A percentile compares a stretch with the other conserved stretches of the same genome.
Conservation (phyloP, 2,888 invertebrate genomes). For the Papilio elwesi region DNA sequence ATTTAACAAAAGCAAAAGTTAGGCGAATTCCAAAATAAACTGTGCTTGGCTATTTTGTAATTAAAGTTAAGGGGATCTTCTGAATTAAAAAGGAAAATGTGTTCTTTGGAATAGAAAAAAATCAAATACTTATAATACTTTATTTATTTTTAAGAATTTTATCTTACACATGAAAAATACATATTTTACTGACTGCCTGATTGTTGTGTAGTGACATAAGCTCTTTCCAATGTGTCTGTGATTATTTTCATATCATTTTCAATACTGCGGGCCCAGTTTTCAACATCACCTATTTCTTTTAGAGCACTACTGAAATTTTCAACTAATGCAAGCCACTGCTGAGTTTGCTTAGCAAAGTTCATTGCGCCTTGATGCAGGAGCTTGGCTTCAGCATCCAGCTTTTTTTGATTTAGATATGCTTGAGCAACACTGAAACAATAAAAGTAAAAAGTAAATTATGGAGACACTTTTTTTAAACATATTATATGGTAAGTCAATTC, state of each 20-base stretch:
- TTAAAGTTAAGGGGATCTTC: too few relatives aligned
- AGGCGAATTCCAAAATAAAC: too few relatives aligned
- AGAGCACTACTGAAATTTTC: constrained; percentile 94
- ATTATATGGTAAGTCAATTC: too few relatives aligned
- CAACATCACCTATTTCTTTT: constrained; percentile 99
- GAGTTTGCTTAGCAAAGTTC: constrained; percentile 97
- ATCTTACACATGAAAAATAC: constrained; percentile 23
- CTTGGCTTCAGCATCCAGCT: constrained; percentile 98
- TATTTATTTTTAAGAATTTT: too few relatives aligned
- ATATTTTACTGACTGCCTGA: constrained; percentile 55
- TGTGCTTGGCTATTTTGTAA: too few relatives aligned
- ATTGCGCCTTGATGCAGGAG: constrained; percentile 96
- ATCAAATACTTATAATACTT: too few relatives aligned
- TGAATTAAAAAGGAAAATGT: too few relatives aligned
- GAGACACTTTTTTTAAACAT: too few relatives aligned
- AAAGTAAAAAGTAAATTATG: background rate
- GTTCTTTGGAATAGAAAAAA: too few relatives aligned
- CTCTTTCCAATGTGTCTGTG: constrained; percentile 95
- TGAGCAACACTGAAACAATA: constrained; percentile 92
- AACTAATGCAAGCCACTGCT: constrained; percentile 97
- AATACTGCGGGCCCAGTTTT: constrained; percentile 99
- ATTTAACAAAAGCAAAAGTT: too few relatives aligned
- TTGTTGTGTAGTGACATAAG: constrained; percentile 90
- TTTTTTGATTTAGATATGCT: constrained; percentile 98
- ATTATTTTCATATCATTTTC: constrained; percentile 98